Evolutionary conservation across 2,113 vertebrate genomes (phyloP), one percentile per base, ranked within the genome.

Genomic region (Apeltes quadracus): DNA sequence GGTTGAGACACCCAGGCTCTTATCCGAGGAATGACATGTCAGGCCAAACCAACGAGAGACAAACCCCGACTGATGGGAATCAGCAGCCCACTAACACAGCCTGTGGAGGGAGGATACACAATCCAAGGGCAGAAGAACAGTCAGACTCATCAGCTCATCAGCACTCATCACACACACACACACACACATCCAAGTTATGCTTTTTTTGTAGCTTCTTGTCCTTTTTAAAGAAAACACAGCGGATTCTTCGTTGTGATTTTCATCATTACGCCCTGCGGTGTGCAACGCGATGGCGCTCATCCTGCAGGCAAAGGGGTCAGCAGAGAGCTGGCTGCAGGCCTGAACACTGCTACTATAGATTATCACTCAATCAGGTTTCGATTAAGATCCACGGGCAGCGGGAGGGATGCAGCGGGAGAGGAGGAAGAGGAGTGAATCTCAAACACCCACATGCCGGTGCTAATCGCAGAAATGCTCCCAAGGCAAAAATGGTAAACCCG

Each of bases 321-420:
- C 63, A 46, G 50, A 57, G 81, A 53, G 81, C 76, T 80, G 86
- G 76, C 85, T 51, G 68, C 76, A 64, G 75, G 85, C 81, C 77
- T 75, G 81, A 86, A 85, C 80, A 84, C 54, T 67, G 76, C 75
- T 22, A 25, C 59, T 86, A 93, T 92, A 82, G 93, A 93, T 94
- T 91, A 93, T 93, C 92, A 84, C 91, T 94, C 90, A 92, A 90
- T 93, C 91, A 91, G 86, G 66, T 78, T 90, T 92, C 81, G 84
- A 90, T 90, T 88, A 79, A 80, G 79, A 76, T 82, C 83, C 73
- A 59, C 84, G 25, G 74, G 68, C 84, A 73, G 69, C 69, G 22
- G 69, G 64, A 75, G 78, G 55, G 86, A 64, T 75, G 75, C 76
- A 72, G 84, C 39, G 39, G 76, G 64, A 79, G 22, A 61, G 53